These are phyloP conservation scores for Asarcornis scutulata DNA, from an alignment of 2,113 vertebrate genomes.

Conservation along the genomic window DNA sequence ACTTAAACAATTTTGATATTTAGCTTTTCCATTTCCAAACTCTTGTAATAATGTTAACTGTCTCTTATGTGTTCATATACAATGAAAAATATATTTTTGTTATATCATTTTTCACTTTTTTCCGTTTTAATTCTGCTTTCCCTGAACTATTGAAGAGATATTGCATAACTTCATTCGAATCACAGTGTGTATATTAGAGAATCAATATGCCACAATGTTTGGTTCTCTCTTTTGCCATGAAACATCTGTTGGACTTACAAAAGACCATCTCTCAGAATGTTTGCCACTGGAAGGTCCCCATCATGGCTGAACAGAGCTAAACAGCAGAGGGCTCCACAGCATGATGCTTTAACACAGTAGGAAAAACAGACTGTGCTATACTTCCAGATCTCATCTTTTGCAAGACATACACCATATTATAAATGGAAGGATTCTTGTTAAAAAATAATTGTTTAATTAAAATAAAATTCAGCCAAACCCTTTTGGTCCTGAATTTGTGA, in stretches of 20 bases:
- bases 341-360: background rate
- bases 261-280: background rate
- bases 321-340: background rate
- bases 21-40: background rate
- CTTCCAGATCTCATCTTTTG: background rate
- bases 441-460: background rate
- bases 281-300: background rate
- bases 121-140: accelerated
- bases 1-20: background rate
- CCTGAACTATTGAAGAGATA: background rate
- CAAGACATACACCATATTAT: accelerated
- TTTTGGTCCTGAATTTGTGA: background rate
- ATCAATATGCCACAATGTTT: background rate
- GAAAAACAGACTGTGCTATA: background rate
- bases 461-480: background rate
- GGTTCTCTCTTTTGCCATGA: background rate
- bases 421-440: background rate
- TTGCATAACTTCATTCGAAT: background rate
- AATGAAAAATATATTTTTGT: background rate
- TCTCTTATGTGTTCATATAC: background rate
- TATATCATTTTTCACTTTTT: background rate
- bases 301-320: background rate
- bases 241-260: background rate
- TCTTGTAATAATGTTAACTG: background rate
- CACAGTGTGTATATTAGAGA: background rate